Evolutionary conservation across 1,140 invertebrate genomes (phyloP).

Genomic region (Dermatophagoides farinae): DNA sequence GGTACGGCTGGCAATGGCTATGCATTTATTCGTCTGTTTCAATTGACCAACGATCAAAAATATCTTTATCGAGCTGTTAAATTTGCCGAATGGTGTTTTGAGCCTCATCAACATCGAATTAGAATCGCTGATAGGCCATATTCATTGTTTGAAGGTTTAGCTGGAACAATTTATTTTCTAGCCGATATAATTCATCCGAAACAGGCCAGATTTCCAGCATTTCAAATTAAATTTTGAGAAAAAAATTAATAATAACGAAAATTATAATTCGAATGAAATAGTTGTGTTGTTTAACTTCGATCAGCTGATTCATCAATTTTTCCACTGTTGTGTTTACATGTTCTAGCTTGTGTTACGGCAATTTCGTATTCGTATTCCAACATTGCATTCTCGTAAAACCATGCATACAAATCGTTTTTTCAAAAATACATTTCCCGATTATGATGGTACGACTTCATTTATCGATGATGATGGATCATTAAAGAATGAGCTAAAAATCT

Average conservation of each 20-base stretch:
- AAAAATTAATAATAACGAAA: too few relatives aligned
- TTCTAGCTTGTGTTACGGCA: neutral
- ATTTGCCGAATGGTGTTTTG: slow-evolving; percentile 62
- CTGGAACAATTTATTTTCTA: slow-evolving; percentile 30
- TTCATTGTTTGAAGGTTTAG: slow-evolving; percentile 62
- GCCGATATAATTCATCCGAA: slow-evolving; percentile 49
- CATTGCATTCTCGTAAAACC: neutral
- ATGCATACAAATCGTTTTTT: slow-evolving; percentile 29
- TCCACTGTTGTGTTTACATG: neutral
- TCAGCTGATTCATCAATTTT: too few relatives aligned
- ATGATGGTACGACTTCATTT: slow-evolving; percentile 18
- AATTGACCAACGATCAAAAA: slow-evolving; percentile 47
- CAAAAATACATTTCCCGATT: slow-evolving; percentile 31
- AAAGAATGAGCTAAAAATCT: neutral
- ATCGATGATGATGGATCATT: neutral
- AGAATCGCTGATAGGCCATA: slow-evolving; percentile 51
- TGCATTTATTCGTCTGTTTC: slow-evolving; percentile 55
- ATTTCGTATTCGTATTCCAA: neutral
- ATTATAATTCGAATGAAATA: too few relatives aligned
- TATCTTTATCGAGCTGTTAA: slow-evolving; percentile 48
- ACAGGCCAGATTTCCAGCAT: slow-evolving; percentile 48
- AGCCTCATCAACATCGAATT: slow-evolving; percentile 43
- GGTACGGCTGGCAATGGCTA: slow-evolving; percentile 79
- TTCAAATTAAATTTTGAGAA: neutral
- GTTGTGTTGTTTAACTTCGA: too few relatives aligned